A percentile compares a stretch with the other conserved stretches of the same genome.
phyloP scores from a whole-genome alignment of 2,797 vertebrate species.

The Sebastolobus altivelis region DNA sequence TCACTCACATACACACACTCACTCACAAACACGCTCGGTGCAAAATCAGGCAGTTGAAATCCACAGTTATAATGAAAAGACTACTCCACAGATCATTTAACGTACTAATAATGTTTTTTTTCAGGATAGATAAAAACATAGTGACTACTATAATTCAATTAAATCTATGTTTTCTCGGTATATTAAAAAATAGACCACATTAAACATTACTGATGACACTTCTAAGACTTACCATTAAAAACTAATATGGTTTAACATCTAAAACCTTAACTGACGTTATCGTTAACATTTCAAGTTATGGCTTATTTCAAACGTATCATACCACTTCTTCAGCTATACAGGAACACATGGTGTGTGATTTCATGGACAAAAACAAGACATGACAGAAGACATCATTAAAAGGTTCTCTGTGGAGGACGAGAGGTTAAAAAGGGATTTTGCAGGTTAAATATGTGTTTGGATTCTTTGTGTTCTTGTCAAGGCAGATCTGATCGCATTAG shows the following conservation, averaged over 20 bases:
- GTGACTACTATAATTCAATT: slow-evolving; percentile 21
- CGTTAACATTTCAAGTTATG: slow-evolving; percentile 49
- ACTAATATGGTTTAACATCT: slow-evolving; percentile 40
- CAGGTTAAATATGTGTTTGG: slow-evolving; percentile 6
- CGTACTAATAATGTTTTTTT: background rate
- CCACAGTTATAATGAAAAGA: slow-evolving; percentile 45
- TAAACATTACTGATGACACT: slow-evolving; percentile 15
- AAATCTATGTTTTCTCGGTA: background rate
- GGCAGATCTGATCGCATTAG: slow-evolving; percentile 31
- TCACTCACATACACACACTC: background rate
- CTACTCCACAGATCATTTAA: slow-evolving; percentile 40
- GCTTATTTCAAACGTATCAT: slow-evolving; percentile 36
- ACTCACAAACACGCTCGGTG: slow-evolving; percentile 3
- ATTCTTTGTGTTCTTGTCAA: slow-evolving; percentile 22
- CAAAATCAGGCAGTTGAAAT: slow-evolving; percentile 61
- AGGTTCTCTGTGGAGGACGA: slow-evolving; percentile 13
- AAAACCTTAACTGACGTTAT: slow-evolving; percentile 35
- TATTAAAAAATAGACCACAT: slow-evolving; percentile 39
- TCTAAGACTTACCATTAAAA: slow-evolving; percentile 23
- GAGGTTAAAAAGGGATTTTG: slow-evolving; percentile 26
- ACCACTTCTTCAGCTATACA: slow-evolving; percentile 11
- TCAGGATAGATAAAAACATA: slow-evolving; percentile 34
- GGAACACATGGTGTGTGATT: slow-evolving; percentile 16
- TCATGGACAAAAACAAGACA: slow-evolving; percentile 21
- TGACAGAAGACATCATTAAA: slow-evolving; percentile 9